Base-by-base conservation (phyloP, 2,888 invertebrate genomes). In the Erannis defoliaria region DNA sequence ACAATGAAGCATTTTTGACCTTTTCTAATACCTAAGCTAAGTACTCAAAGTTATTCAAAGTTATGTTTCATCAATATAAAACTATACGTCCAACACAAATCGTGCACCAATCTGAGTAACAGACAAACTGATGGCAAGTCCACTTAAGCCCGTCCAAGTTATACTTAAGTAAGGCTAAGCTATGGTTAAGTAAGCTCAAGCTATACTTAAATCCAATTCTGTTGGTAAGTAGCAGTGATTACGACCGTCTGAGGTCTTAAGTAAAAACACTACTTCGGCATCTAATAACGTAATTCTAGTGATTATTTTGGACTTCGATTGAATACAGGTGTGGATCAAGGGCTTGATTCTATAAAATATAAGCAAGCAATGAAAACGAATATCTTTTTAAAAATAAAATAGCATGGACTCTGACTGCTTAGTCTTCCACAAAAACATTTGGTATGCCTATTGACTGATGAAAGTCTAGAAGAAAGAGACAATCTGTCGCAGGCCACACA, bases 271-370 rank as follows among this genome's bases (percentile, higher is more conserved):
- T 81, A 72, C 74, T 73, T 71, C 72, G 75, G 67, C 62, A 73
- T 77, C 80, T 86, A 85, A 88, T 85, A 80, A 84, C 74, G 80
- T 89, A 88, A 90, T 88, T 76, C 80, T 73, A 81, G 85, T 88
- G 80, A 87, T 88, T 86, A 86, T 76, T 77, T 70, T 67, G 46
- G 70, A 71, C 71, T 76, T 75, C 76, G 81, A 88, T 85, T 86
- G 82, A 83, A 82, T 65, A 76, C 88, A 83, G 87, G 66, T 56
- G 35, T 63, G 84, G 31, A 84, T 62, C 85, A 16, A 48, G 72
- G 37, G 14, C 14, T 14, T 26, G 10, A 8, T 23, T 3, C n/a
- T n/a, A n/a, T n/a, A n/a, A n/a, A n/a, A n/a, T n/a, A n/a, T n/a
- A n/a, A n/a, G n/a, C n/a, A n/a, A n/a, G n/a, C n/a, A n/a, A n/a